Conservation (phyloP, 2,888 invertebrate species). For the Synergus umbraculus region DNA sequence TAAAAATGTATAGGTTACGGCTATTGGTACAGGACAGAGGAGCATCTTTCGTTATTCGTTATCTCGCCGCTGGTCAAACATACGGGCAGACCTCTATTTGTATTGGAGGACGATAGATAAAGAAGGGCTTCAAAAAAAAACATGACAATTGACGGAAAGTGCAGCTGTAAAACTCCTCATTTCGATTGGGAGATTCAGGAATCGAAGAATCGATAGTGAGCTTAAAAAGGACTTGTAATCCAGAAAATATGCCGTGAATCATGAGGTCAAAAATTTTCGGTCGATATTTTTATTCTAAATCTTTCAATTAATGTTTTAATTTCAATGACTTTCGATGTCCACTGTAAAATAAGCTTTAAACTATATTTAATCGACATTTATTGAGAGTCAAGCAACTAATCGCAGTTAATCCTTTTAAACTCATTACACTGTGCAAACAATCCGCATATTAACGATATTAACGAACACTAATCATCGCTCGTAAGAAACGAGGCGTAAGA, state of each 20-base stretch:
- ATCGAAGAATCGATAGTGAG: too few species aligned
- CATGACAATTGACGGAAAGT: background rate
- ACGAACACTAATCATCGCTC: conserved; percentile 57
- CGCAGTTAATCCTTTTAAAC: conserved; percentile 62
- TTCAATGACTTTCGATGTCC: background rate
- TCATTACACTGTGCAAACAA: conserved; percentile 63
- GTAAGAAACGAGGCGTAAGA: conserved; percentile 61
- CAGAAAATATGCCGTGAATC: too few species aligned
- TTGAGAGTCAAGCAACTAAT: conserved; percentile 7
- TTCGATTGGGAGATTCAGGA: background rate
- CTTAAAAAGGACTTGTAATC: too few species aligned
- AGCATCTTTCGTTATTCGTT: background rate
- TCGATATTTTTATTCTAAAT: too few species aligned
- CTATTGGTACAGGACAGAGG: conserved; percentile 30
- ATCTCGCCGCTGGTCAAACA: conserved; percentile 10
- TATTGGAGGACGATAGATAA: conserved; percentile 15
- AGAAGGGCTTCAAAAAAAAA: conserved; percentile 2
- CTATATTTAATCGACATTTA: background rate
- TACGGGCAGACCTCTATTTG: conserved; percentile 17
- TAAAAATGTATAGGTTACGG: background rate
- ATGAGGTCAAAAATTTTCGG: too few species aligned
- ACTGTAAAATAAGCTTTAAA: background rate
- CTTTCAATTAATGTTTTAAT: too few species aligned
- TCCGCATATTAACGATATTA: conserved; percentile 63
- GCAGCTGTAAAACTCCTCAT: background rate